Evolutionary conservation across 2,113 vertebrate genomes (phyloP).

Genomic region (Suricata suricatta): DNA sequence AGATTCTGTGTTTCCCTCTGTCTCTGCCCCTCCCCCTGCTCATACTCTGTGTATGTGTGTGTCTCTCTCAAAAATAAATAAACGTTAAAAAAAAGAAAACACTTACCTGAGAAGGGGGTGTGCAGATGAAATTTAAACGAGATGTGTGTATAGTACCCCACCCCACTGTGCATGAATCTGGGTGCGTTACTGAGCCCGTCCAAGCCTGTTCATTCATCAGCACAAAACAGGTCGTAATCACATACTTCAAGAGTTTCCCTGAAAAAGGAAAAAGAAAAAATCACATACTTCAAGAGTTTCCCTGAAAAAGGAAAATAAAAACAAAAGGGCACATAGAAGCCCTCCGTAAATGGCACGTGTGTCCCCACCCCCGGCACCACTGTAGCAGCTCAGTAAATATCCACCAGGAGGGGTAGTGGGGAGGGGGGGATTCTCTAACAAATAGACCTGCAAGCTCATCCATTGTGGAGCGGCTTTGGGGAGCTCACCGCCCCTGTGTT

Average conservation of each 20-base stretch:
- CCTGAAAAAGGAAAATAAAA: neutral
- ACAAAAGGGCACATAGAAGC: neutral
- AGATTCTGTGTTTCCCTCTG: no score
- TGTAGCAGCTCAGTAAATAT: fast-evolving
- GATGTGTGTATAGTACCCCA: neutral
- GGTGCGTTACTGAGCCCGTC: neutral
- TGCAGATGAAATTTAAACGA: neutral
- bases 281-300: neutral
- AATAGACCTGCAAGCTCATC: neutral
- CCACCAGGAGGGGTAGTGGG: neutral
- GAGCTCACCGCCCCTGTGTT: neutral
- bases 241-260: neutral
- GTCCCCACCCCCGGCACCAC: no score
- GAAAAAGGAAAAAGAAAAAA: neutral
- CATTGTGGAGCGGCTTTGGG: neutral
- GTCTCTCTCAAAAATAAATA: no score
- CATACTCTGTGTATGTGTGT: no score
- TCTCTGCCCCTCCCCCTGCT: no score
- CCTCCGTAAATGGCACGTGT: neutral
- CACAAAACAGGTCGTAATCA: neutral
- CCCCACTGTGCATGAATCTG: no score
- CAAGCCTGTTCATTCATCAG: neutral
- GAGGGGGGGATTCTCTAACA: neutral
- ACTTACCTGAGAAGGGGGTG: neutral
- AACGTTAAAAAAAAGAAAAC: neutral